Base-by-base conservation (phyloP, 1,140 invertebrate genomes). In the Hormaphis cornu region DNA sequence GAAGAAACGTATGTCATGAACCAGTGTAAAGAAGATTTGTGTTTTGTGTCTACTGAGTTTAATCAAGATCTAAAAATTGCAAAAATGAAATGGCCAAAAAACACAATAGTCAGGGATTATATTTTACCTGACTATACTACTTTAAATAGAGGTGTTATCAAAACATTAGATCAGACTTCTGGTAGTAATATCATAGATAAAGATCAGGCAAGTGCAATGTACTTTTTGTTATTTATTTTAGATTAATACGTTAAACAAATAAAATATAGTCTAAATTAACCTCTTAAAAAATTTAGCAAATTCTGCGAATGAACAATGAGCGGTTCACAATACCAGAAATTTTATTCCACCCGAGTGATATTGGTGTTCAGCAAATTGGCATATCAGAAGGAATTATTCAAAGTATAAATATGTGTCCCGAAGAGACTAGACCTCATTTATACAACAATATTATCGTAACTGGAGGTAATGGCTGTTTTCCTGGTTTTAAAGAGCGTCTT, bases 1-100 rank as follows among this genome's bases (percentile, higher is more conserved):
- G 96, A 99, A 77, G 97, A 99, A 80, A 98, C 95, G 0, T 96
- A 94, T 80, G 94, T 99, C 0, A 95, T 99, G 10, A 99, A 99
- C 80, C 95, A 99, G 80, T 89, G 91, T 0, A 99, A 99, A 79
- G 97, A 99, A 81, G 96, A 99, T 78, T 86, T 89, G 0, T 99
- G 96, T 76, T 99, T 89, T 82, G 93, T 99, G 0, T 90, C 94
- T 1, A 82, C 85, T 73, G 83, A 98, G 76, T 95, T 97, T 75
- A 86, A 86, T 75, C 79, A 80, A 18, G 93, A 97, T 71, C 90
- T 99, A 86, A 82, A 85, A 44, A 85, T 83, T 58, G 86, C 91
- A 7, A 85, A 84, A 77, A 81, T 80, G 56, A 85, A 84, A 77
- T 75, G 75, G 63, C 71, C 75, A 9, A 79, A 80, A 1, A 89